Percentiles rank a stretch among this genome's conserved stretches.
Conservation (phyloP, 2,888 invertebrate species). For the Pyrochroa serraticornis region DNA sequence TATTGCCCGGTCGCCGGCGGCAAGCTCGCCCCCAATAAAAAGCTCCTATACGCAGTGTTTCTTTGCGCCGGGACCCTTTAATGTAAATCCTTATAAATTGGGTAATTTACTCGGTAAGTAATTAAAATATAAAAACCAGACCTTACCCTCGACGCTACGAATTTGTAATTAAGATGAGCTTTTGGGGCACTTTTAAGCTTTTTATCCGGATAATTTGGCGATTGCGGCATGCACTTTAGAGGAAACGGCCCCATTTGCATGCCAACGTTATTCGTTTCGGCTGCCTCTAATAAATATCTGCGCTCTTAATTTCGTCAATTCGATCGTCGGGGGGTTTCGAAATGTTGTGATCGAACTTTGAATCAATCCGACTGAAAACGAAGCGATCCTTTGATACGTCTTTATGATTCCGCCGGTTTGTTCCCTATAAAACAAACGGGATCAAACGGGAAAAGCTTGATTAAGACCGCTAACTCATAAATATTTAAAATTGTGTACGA, state of each 20-base stretch:
- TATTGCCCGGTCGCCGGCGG: slow-evolving; percentile 32
- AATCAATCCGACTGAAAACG: too few relatives aligned
- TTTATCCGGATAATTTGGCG: slow-evolving; percentile 31
- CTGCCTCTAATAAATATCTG: not conserved
- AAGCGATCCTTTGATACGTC: too few relatives aligned
- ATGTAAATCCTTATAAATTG: slow-evolving; percentile 41
- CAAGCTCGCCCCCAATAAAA: slow-evolving; percentile 17
- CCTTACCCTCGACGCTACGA: slow-evolving; percentile 30
- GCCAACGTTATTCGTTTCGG: not conserved
- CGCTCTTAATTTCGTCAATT: not conserved
- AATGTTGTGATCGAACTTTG: too few relatives aligned
- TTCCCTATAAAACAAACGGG: slow-evolving; percentile 14
- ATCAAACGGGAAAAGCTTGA: slow-evolving; percentile 14
- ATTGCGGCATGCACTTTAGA: slow-evolving; percentile 23
- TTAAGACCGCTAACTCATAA: slow-evolving; percentile 24
- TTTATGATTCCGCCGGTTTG: too few relatives aligned
- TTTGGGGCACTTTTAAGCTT: slow-evolving; percentile 30
- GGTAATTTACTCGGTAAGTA: slow-evolving; percentile 36
- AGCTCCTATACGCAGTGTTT: slow-evolving; percentile 10
- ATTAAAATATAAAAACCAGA: slow-evolving; percentile 37
- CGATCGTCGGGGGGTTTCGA: not conserved
- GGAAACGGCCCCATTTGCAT: slow-evolving; percentile 14
- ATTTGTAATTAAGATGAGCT: slow-evolving; percentile 41
- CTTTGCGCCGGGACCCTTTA: slow-evolving; percentile 14
- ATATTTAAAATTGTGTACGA: slow-evolving; percentile 22